phyloP scores from a whole-genome alignment of 2,888 invertebrate genomes.

The Andrena bicolor region DNA sequence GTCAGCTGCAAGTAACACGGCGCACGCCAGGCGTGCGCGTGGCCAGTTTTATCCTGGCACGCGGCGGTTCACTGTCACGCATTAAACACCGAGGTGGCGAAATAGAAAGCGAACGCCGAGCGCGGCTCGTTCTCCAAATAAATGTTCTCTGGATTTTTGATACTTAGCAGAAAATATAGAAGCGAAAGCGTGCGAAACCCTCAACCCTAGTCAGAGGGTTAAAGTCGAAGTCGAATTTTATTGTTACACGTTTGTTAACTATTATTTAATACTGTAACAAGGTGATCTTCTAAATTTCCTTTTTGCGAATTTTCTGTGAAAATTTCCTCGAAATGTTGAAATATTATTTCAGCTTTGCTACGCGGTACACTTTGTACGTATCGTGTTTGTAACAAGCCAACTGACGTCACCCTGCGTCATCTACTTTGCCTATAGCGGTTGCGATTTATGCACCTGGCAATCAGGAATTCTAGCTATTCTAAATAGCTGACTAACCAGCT shows the following conservation, averaged over 20 bases:
- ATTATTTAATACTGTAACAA: too few relatives aligned
- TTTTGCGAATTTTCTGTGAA: conserved; percentile 18
- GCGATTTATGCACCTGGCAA: background rate
- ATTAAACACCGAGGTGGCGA: conserved; percentile 23
- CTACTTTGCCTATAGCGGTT: background rate
- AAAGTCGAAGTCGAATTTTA: too few relatives aligned
- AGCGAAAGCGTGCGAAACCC: too few relatives aligned
- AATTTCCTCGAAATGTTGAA: conserved; percentile 26
- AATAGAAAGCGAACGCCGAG: background rate
- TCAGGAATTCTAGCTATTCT: background rate
- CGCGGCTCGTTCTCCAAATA: too few relatives aligned
- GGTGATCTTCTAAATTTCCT: too few relatives aligned
- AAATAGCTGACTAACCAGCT: background rate
- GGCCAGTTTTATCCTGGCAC: conserved; percentile 33
- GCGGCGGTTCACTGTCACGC: background rate
- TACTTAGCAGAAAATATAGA: too few relatives aligned
- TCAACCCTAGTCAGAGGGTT: too few relatives aligned
- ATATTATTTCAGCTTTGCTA: background rate
- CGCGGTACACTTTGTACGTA: background rate
- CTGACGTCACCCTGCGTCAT: background rate
- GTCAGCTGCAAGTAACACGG: background rate
- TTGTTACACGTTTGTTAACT: too few relatives aligned
- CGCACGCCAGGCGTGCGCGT: conserved; percentile 21
- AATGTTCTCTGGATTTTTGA: too few relatives aligned
- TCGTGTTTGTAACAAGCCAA: background rate